Conservation (phyloP, 2,113 vertebrate genomes). For the human (Homo sapiens) region GRCh38 chr1:209186501-209187000, state of each 20-base stretch:
- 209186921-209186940: neutral
- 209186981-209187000: neutral
- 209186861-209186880: neutral
- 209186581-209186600: neutral
- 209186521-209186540: neutral
- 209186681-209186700: neutral
- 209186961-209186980: slow-evolving; percentile 27
- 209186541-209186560: neutral
- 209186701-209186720: neutral
- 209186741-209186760: neutral
- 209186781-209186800: neutral
- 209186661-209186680: neutral
- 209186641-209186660: neutral
- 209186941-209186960: neutral
- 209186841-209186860: neutral
- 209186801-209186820: neutral
- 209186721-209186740: neutral
- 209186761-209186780: neutral
- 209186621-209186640: neutral
- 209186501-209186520: neutral
- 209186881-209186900: neutral
- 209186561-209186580: neutral
- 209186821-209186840: neutral
- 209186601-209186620: neutral
- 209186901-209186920: neutral